Base-by-base conservation (phyloP, 2,888 invertebrate species). In the Oxycera nigricornis region DNA sequence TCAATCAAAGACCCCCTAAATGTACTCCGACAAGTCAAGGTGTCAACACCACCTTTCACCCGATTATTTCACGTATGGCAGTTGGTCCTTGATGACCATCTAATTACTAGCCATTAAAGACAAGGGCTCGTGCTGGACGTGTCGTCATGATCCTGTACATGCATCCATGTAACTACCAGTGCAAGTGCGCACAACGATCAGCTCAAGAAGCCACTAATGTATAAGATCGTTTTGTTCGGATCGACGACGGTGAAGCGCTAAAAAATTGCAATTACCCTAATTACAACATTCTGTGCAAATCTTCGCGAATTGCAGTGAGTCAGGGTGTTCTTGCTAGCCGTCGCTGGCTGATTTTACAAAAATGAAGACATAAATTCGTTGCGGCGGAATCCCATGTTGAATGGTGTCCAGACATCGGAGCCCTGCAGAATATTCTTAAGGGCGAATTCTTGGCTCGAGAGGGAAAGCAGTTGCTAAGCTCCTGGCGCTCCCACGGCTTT, bases 41-140 rank as follows among this genome's bases (percentile, higher is more conserved):
- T 67, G 46, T 67, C 67, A 67, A 41, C 67, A 67, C 67, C 67
- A 67, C 67, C 67, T 67, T 67, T 67, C 22, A n/a, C 22, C 20
- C 41, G 24, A 62, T 62, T 20, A 31, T 22, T 41, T 26, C 17
- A 17, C 67, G n/a, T 46, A 4, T 3, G 39, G 26, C 67, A 67
- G 41, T 41, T 67, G 67, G 41, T 3, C 14, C 14, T 46, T 39
- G 67, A 67, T 67, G 67, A 67, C 67, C 67, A 67, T 41, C 24
- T 67, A 41, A 67, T 67, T 67, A 67, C 41, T 26, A 14, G 67
- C 24, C 41, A 41, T 39, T 41, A 67, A 24, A 17, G 14, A n/a
- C 6, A 24, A 14, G 14, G 62, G 35, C 62, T 62, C 62, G 62
- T 62, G 62, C 62, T 30, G 4, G 24, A 30, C 26, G 28, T 4